Evolutionary conservation across 2,797 vertebrate genomes (phyloP).

Genomic region (Enteromius paludinosus): DNA sequence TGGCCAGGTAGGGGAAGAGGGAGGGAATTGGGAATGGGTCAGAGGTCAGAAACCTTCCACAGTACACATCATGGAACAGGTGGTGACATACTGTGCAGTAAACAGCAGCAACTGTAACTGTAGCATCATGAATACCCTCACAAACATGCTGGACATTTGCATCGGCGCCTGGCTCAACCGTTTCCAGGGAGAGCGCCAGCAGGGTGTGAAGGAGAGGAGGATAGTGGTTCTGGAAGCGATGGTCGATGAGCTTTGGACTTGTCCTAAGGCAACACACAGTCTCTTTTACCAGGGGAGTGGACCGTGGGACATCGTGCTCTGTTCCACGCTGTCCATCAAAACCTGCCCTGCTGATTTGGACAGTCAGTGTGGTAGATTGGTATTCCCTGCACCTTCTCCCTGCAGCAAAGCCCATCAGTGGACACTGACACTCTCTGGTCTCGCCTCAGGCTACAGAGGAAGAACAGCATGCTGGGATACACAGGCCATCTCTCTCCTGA

Average conservation of each 20-base stretch:
- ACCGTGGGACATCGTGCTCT: slow-evolving; percentile 71
- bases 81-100: not conserved
- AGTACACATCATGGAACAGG: slow-evolving; percentile 59
- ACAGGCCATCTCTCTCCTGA: slow-evolving; percentile 25
- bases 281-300: slow-evolving; percentile 70
- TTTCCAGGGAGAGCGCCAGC: slow-evolving; percentile 54
- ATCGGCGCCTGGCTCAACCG: slow-evolving; percentile 57
- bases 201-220: slow-evolving; percentile 43
- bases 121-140: not conserved
- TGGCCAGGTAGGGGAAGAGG: not conserved
- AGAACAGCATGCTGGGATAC: slow-evolving; percentile 58
- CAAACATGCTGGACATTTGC: slow-evolving; percentile 32
- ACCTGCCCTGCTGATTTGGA: slow-evolving; percentile 67
- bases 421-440: slow-evolving; percentile 65
- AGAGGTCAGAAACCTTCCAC: slow-evolving; percentile 22
- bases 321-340: slow-evolving; percentile 69
- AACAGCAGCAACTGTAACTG: not conserved
- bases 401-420: slow-evolving; percentile 73
- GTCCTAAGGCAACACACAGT: slow-evolving; percentile 70
- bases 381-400: slow-evolving; percentile 69
- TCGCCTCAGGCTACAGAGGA: slow-evolving; percentile 67
- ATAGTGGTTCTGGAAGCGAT: slow-evolving; percentile 52
- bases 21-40: slow-evolving; percentile 1
- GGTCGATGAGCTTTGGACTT: slow-evolving; percentile 68
- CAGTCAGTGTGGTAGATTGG: slow-evolving; percentile 64